phyloP scores from a whole-genome alignment of 2,888 invertebrate genomes.

The Netelia melanura region DNA sequence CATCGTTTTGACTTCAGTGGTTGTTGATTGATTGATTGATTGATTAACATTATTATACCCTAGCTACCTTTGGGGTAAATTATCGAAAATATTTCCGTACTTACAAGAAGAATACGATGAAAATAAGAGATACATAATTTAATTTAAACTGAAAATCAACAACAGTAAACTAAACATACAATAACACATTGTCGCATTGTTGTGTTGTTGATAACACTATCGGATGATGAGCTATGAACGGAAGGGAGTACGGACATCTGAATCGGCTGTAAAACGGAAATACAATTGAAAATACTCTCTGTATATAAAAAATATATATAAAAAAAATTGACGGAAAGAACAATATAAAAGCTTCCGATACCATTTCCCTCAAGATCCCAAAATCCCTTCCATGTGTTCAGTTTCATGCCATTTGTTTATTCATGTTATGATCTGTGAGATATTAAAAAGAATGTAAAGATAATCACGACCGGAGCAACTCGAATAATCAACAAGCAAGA shows the following conservation, averaged over 20 bases:
- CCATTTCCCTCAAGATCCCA: neutral
- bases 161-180: too few species aligned
- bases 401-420: conserved; percentile 9
- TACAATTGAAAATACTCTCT: conserved; percentile 2
- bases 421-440: conserved; percentile 5
- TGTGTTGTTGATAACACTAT: neutral
- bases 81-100: too few species aligned
- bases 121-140: too few species aligned
- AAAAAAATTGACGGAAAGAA: neutral
- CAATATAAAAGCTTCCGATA: conserved; percentile 12
- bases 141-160: too few species aligned
- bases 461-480: conserved; percentile 25
- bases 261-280: neutral
- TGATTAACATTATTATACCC: too few species aligned
- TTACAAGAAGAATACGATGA: too few species aligned
- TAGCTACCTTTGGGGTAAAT: too few species aligned
- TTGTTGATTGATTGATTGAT: neutral
- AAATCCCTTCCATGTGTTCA: conserved; percentile 13
- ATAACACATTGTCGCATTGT: too few species aligned
- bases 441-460: conserved; percentile 2
- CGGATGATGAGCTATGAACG: neutral
- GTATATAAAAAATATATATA: neutral
- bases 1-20: conserved; percentile 8
- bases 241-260: neutral
- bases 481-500: neutral